Evolutionary conservation across 2,113 vertebrate species (phyloP), one percentile per base, ranked within the genome.

Genomic region (Cnemophilus loriae): DNA sequence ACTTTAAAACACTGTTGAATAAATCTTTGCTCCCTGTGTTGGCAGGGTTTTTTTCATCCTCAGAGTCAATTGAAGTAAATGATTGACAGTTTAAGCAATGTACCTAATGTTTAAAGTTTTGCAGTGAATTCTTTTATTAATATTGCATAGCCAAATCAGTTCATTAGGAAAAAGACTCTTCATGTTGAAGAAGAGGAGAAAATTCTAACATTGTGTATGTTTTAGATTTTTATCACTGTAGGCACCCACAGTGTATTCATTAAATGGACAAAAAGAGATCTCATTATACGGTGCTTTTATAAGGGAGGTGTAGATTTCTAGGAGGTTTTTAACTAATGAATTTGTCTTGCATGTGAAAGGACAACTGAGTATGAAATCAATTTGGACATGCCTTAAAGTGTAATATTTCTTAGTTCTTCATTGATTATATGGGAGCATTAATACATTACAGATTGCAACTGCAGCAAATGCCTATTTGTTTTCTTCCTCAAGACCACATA

Each of bases 351-450:
- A 20, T 91, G 78, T 94, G 92, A 95, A 96, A 97, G 95, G 95
- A 97, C 95, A 96, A 93, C 90, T 75, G 86, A 91, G 89, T 95
- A 90, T 94, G 87, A 97, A 97, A 97, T 97, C 94, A 84, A 81
- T 97, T 97, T 92, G 89, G 93, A 64, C 76, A 82, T 97, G 93
- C 84, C 80, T 89, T 97, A 95, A 94, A 95, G 93, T 96, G 80
- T 75, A 78, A 77, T 94, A 84, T 93, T 97, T 89, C 91, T 95
- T 95, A 96, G 79, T 93, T 80, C 75, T 93, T 37, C 70, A 47
- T 92, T 96, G 93, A 94, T 96, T 97, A 96, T 97, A 88, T 74
- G 79, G 23, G 37, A 95, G 28, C 67, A 96, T 97, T 96, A 97
- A 89, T 91, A 74, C 23, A n/a, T 89, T 80, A 60, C 64, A 81